phyloP scores from a whole-genome alignment of 2,797 vertebrate species.

The Coluber constrictor region DNA sequence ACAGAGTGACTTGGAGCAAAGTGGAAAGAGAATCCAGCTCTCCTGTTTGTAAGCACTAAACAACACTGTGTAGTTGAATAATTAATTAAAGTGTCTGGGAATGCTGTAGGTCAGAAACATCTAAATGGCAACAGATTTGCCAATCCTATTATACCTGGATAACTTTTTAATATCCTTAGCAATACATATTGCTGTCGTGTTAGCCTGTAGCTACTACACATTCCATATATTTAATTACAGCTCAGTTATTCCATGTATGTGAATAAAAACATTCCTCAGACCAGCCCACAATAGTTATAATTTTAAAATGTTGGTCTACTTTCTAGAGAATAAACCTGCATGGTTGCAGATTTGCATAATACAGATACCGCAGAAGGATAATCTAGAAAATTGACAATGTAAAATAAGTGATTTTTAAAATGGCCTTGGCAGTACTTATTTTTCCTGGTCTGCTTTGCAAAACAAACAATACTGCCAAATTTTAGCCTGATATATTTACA shows the following conservation, averaged over 20 bases:
- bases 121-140: neutral
- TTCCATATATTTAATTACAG: constrained; percentile 7
- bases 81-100: neutral
- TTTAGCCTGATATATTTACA: neutral
- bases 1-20: neutral
- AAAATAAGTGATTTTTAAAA: neutral
- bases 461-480: neutral
- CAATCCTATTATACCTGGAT: neutral
- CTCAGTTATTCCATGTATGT: neutral
- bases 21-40: neutral
- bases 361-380: neutral
- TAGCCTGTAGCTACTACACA: neutral
- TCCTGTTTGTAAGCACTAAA: neutral
- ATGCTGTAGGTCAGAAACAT: neutral
- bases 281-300: neutral
- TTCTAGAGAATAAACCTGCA: neutral
- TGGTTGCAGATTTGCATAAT: neutral
- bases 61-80: neutral
- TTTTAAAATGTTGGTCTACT: neutral
- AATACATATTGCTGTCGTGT: neutral
- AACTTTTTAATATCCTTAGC: neutral
- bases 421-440: neutral
- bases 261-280: constrained; percentile 14
- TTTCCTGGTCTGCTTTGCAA: neutral
- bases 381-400: neutral